phyloP scores from a whole-genome alignment of 2,797 vertebrate genomes.

The Oryzias sinensis region DNA sequence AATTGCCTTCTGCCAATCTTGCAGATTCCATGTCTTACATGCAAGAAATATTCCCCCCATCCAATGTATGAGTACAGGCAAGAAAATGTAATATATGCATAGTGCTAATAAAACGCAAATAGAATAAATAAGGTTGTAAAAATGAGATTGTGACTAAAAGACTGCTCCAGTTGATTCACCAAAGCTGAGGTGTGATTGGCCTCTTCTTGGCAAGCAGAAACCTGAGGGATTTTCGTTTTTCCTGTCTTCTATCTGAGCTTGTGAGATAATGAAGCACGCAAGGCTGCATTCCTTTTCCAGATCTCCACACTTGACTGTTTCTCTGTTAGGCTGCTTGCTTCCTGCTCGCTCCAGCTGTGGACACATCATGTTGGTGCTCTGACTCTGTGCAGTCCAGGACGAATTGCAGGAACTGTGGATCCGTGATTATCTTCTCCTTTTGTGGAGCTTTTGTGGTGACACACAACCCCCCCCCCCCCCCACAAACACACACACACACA shows the following conservation, averaged over 20 bases:
- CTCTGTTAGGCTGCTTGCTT: constrained; percentile 26
- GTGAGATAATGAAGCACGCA: constrained; percentile 10
- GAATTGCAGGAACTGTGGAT: constrained; percentile 4
- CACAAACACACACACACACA: neutral
- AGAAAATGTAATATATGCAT: too few species aligned
- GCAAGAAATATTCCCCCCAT: too few species aligned
- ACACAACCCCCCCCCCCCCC: neutral
- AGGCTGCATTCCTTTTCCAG: constrained; percentile 9
- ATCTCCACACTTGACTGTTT: constrained; percentile 21
- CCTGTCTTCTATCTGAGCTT: constrained; percentile 20
- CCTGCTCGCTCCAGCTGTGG: constrained; percentile 23
- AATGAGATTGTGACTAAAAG: too few species aligned
- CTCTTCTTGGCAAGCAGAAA: constrained; percentile 18
- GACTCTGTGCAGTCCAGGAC: constrained; percentile 16
- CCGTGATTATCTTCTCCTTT: constrained; percentile 32
- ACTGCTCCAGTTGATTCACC: neutral
- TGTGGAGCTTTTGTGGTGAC: constrained; percentile 10
- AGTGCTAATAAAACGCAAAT: too few species aligned
- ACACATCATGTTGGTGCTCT: constrained; percentile 1
- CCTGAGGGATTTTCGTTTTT: constrained; percentile 6
- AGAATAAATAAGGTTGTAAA: too few species aligned
- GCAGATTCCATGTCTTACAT: too few species aligned
- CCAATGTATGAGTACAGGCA: too few species aligned
- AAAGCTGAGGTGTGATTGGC: constrained; percentile 6
- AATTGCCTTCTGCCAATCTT: too few species aligned